These are phyloP conservation scores for Pristionchus maxplancki DNA, from an alignment of 2,888 invertebrate genomes.

Conservation along the genomic window DNA sequence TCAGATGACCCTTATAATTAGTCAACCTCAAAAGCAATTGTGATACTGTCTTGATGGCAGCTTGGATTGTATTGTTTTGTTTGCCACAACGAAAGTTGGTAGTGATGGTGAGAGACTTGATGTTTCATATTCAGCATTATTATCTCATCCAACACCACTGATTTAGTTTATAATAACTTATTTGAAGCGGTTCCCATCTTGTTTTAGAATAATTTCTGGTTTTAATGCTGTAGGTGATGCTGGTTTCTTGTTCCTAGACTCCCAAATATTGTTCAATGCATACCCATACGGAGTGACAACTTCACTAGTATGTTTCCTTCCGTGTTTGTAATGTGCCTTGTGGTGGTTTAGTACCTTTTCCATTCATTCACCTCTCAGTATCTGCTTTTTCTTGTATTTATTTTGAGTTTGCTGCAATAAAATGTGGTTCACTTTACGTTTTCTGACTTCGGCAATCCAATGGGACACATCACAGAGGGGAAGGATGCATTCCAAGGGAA, in stretches of 20 bases:
- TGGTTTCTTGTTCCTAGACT: conserved; percentile 16
- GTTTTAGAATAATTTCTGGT: conserved; percentile 31
- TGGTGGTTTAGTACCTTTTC: conserved; percentile 28
- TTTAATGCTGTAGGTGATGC: conserved; percentile 52
- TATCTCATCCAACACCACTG: neutral
- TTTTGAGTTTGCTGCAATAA: conserved; percentile 50
- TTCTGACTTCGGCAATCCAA: neutral
- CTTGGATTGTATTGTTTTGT: conserved; percentile 36
- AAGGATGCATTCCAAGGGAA: neutral
- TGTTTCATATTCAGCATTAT: neutral
- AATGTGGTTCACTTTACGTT: conserved; percentile 46
- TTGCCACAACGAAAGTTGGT: conserved; percentile 21
- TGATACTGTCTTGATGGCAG: conserved; percentile 47
- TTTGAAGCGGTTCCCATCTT: conserved; percentile 36
- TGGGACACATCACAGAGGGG: neutral
- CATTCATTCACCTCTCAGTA: conserved; percentile 16
- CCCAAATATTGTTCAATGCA: conserved; percentile 49
- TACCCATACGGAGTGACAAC: conserved; percentile 40
- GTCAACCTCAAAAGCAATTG: conserved; percentile 46
- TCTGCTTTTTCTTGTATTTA: neutral
- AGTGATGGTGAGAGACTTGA: neutral
- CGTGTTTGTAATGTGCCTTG: conserved; percentile 50
- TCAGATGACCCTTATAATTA: conserved; percentile 46
- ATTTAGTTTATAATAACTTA: conserved; percentile 41
- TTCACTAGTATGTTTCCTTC: conserved; percentile 24